phyloP scores from a whole-genome alignment of 2,113 vertebrate genomes.

The Neomonachus schauinslandi region DNA sequence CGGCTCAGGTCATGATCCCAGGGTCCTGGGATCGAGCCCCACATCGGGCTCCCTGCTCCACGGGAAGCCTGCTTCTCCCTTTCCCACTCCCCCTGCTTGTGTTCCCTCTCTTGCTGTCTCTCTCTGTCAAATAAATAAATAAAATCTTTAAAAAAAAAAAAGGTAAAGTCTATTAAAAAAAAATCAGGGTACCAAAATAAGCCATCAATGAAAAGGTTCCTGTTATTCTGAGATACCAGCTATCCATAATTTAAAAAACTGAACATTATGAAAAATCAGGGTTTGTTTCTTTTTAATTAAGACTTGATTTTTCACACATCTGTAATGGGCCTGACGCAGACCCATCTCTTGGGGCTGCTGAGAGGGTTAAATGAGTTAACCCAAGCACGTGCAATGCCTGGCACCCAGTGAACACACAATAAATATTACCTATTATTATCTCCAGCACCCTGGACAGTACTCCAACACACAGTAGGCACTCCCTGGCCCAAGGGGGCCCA shows the following conservation, averaged over 20 bases:
- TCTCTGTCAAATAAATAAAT: background rate
- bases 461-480: conserved; percentile 36
- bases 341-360: background rate
- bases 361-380: background rate
- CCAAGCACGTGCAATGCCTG: background rate
- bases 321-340: background rate
- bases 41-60: too few relatives aligned
- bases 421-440: background rate
- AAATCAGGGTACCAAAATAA: background rate
- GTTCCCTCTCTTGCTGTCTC: too few relatives aligned
- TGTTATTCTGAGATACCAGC: background rate
- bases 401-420: background rate
- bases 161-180: background rate
- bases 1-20: background rate
- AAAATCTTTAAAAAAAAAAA: background rate
- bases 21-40: too few relatives aligned
- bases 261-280: background rate
- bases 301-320: background rate
- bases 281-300: background rate
- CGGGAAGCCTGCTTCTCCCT: too few relatives aligned
- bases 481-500: background rate
- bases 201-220: background rate
- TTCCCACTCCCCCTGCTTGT: too few relatives aligned
- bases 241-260: background rate
- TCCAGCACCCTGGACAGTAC: conserved; percentile 45